A percentile compares a stretch with the other conserved stretches of the same genome.
Conservation (phyloP, 2,113 vertebrate species). For the Phalacrocorax aristotelis region DNA sequence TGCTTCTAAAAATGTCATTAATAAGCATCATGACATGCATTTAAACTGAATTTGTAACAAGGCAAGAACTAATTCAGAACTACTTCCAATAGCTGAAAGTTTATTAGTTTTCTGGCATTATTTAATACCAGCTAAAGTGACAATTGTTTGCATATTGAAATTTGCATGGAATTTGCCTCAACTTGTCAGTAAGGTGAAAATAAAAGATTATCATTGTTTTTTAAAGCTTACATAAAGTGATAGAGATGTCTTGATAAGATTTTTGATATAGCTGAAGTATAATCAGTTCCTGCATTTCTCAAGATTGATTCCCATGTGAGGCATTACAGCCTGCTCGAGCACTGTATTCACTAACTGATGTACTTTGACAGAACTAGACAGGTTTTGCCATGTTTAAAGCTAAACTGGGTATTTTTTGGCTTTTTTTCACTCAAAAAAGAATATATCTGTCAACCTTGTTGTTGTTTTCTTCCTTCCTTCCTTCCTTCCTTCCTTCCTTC, state of each 20-base stretch:
- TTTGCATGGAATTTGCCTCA: not conserved
- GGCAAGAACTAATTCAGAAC: not conserved
- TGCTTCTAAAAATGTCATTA: not conserved
- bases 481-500: not conserved
- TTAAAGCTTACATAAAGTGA: not conserved
- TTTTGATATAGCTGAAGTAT: not conserved
- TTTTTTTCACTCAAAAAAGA: not conserved
- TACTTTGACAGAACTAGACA: not conserved
- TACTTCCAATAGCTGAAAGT: not conserved
- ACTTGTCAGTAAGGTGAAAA: not conserved
- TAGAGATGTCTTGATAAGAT: fast-evolving
- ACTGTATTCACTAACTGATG: not conserved
- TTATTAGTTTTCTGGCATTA: not conserved
- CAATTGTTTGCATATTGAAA: not conserved
- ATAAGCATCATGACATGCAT: not conserved
- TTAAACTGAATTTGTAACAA: not conserved
- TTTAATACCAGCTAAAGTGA: not conserved
- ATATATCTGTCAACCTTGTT: not conserved
- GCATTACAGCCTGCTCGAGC: not conserved
- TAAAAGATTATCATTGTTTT: not conserved
- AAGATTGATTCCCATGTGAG: not conserved
- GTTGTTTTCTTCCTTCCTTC: not conserved
- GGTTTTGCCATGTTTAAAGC: not conserved
- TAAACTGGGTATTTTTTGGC: not conserved
- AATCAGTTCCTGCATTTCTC: not conserved